Conservation (phyloP, 23 tunicate species). For the Halocynthia roretzi region DNA sequence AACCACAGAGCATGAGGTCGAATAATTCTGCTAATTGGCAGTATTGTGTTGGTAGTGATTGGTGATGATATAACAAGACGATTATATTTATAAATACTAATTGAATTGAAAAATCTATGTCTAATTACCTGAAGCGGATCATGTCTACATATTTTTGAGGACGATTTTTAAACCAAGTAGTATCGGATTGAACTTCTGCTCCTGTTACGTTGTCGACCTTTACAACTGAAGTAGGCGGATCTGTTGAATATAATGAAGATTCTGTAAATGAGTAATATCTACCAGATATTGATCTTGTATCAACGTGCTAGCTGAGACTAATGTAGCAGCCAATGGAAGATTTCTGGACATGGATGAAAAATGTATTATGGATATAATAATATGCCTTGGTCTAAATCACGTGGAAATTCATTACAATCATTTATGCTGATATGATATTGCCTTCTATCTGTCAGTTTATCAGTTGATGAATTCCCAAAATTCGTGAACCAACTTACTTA, state of each 20-base stretch:
- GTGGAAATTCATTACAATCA: too few relatives aligned
- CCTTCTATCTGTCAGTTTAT: neutral
- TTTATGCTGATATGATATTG: too few relatives aligned
- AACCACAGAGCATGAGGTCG: too few relatives aligned
- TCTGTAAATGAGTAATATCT: too few relatives aligned
- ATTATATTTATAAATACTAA: too few relatives aligned
- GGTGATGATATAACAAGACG: too few relatives aligned
- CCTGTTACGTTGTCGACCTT: slow-evolving; percentile 68
- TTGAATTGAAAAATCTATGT: too few relatives aligned
- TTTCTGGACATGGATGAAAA: neutral
- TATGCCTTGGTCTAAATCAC: neutral
- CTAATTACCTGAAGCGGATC: too few relatives aligned
- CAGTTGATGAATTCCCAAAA: neutral
- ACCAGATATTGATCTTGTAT: too few relatives aligned
- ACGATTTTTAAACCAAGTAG: slow-evolving; percentile 45
- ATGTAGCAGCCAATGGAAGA: neutral
- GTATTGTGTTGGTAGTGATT: too few relatives aligned
- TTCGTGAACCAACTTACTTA: slow-evolving; percentile 21
- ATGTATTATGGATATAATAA: neutral
- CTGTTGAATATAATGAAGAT: slow-evolving; percentile 13
- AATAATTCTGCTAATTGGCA: too few relatives aligned
- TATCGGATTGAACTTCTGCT: slow-evolving; percentile 38
- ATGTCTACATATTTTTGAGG: slow-evolving; percentile 1
- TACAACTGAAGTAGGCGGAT: slow-evolving; percentile 52
- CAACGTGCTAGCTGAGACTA: too few relatives aligned